phyloP scores from a whole-genome alignment of 2,113 vertebrate species.

The Picathartes gymnocephalus region DNA sequence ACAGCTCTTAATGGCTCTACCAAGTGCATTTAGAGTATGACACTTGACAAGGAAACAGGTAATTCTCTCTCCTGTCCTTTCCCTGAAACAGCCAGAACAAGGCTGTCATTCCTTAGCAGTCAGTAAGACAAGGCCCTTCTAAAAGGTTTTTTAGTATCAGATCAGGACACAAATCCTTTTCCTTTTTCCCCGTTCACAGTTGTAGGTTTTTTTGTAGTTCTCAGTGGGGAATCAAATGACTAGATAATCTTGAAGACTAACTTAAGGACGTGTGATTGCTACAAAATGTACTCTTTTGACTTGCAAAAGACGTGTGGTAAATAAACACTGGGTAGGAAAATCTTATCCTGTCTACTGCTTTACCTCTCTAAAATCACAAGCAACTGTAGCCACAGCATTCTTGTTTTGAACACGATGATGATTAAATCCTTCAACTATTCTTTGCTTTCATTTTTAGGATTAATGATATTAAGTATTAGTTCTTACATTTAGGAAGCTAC shows the following conservation, averaged over 20 bases:
- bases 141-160: not conserved
- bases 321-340: not conserved
- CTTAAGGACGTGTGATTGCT: not conserved
- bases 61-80: not conserved
- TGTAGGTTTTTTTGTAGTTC: not conserved
- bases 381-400: not conserved
- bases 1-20: not conserved
- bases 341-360: not conserved
- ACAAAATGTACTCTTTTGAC: not conserved
- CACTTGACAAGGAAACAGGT: not conserved
- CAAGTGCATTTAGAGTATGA: not conserved
- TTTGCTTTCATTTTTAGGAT: not conserved
- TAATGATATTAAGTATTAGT: not conserved
- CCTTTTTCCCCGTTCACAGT: not conserved
- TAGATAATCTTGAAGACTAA: not conserved
- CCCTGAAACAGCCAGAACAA: not conserved
- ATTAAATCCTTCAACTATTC: not conserved
- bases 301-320: not conserved
- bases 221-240: not conserved
- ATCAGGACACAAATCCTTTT: not conserved
- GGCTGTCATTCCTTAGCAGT: not conserved
- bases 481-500: not conserved
- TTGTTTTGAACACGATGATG: not conserved
- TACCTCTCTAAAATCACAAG: not conserved
- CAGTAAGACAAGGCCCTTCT: not conserved